These are phyloP conservation scores for Tenrec ecaudatus DNA, from an alignment of 2,113 vertebrate species.

Conservation along the genomic window DNA sequence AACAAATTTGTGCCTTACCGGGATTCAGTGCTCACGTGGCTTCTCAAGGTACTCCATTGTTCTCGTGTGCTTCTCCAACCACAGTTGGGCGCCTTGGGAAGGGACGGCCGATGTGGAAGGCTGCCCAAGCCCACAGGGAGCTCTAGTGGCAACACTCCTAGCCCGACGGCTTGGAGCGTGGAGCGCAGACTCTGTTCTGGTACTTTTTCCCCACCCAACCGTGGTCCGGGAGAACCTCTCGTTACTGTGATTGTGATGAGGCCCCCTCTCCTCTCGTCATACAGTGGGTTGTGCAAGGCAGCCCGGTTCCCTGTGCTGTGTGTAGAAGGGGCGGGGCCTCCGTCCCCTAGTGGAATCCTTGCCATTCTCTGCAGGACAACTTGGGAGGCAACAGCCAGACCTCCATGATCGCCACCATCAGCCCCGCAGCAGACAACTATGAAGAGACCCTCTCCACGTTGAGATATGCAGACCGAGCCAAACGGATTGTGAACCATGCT, in stretches of 20 bases:
- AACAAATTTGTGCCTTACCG: constrained; percentile 99
- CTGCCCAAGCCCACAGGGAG: background rate
- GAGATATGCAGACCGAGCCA: constrained; percentile 97
- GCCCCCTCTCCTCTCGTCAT: background rate
- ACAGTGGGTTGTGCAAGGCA: background rate
- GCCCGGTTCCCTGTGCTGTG: background rate
- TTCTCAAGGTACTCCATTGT: constrained; percentile 93
- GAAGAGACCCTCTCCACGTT: constrained; percentile 98
- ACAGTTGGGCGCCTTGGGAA: background rate
- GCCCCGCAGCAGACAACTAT: constrained; percentile 98
- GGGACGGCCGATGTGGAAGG: background rate
- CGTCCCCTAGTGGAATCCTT: constrained; percentile 39
- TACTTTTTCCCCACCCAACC: background rate
- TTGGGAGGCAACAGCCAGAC: constrained; percentile 99
- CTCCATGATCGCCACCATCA: constrained; percentile 98
- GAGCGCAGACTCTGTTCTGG: background rate
- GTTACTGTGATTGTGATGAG: background rate
- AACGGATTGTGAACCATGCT: constrained; percentile 98
- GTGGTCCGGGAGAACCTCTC: background rate
- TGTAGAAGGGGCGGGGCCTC: background rate
- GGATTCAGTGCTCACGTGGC: constrained; percentile 99
- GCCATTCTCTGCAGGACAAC: constrained; percentile 91
- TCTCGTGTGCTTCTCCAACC: background rate
- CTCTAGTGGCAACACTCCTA: background rate
- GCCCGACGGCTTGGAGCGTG: background rate